These are phyloP conservation scores for Coelopa frigida DNA, from an alignment of 1,140 invertebrate genomes.

Conservation along the genomic window DNA sequence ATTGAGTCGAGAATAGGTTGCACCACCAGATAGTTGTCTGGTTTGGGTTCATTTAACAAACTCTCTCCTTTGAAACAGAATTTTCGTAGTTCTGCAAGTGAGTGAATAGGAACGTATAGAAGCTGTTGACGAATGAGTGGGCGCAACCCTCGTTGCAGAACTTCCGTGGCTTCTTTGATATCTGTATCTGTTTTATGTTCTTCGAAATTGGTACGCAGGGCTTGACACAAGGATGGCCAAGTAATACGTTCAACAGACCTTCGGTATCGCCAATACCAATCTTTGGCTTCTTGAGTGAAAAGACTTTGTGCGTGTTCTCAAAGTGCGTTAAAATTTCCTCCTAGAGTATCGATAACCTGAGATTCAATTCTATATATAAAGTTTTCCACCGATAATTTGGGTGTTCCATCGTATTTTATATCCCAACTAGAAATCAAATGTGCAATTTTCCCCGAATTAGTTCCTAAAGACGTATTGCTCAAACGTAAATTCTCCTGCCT, in stretches of 20 bases:
- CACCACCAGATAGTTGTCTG: background rate
- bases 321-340: background rate
- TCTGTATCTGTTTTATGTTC: background rate
- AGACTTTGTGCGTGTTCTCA: background rate
- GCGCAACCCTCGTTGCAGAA: background rate
- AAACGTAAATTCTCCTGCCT: background rate
- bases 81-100: background rate
- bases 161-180: background rate
- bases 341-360: background rate
- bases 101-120: background rate
- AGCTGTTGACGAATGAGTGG: background rate
- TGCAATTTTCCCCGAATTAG: background rate
- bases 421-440: background rate
- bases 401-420: background rate
- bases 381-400: background rate
- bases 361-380: constrained; percentile 6
- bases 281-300: background rate
- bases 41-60: background rate
- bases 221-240: background rate
- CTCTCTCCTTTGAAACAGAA: background rate
- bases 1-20: background rate
- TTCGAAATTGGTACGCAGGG: background rate
- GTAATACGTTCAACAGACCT: background rate
- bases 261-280: background rate
- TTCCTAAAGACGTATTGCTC: background rate